Evolutionary conservation across 2,888 invertebrate genomes (phyloP).

Genomic region (Sycophila texana): DNA sequence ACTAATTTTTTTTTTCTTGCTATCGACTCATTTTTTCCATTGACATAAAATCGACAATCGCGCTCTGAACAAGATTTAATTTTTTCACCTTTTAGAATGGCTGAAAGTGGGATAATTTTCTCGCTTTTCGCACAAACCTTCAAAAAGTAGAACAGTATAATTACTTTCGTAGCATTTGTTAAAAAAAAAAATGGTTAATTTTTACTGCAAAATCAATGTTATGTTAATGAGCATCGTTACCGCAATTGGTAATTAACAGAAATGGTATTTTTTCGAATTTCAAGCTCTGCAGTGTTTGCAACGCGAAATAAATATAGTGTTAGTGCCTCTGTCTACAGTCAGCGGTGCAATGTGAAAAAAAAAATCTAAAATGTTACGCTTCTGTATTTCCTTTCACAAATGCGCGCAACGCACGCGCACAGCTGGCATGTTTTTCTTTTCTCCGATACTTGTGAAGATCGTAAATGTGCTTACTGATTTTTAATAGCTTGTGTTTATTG

Average conservation of each 20-base stretch:
- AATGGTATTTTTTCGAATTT: too few species aligned
- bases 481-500: slow-evolving; percentile 34
- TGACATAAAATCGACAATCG: too few species aligned
- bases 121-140: slow-evolving; percentile 3
- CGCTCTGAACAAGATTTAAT: neutral
- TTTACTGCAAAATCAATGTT: too few species aligned
- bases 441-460: slow-evolving; percentile 15
- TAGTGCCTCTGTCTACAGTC: too few species aligned
- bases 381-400: neutral
- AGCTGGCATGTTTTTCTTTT: neutral
- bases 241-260: too few species aligned
- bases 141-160: slow-evolving; percentile 10
- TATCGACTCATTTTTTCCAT: neutral
- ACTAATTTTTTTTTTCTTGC: neutral
- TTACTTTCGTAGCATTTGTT: too few species aligned
- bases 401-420: neutral
- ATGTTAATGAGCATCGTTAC: too few species aligned
- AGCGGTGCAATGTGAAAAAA: too few species aligned
- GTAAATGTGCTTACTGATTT: slow-evolving; percentile 32
- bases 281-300: too few species aligned
- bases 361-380: too few species aligned
- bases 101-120: neutral
- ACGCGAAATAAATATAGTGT: too few species aligned
- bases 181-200: too few species aligned
- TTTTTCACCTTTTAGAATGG: neutral